A percentile compares a stretch with the other conserved stretches of the same genome.
phyloP scores from a whole-genome alignment of 2,888 invertebrate genomes.

The Tachina lurida region DNA sequence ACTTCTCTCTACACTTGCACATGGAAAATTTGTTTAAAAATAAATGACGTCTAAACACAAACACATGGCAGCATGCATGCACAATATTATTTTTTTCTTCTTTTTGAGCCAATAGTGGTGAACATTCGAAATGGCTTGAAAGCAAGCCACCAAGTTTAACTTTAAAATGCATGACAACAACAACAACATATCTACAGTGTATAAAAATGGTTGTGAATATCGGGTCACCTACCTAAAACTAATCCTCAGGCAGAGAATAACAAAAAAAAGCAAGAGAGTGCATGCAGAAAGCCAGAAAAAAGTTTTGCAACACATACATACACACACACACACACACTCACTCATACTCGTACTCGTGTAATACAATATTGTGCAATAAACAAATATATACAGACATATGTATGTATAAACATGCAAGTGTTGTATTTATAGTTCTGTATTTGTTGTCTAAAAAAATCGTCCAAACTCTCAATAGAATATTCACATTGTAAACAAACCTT shows the following conservation, averaged over 20 bases:
- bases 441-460: constrained; percentile 35
- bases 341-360: constrained; percentile 5
- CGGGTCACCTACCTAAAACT: constrained; percentile 62
- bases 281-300: constrained; percentile 2
- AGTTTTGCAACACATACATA: not conserved
- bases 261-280: not conserved
- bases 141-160: constrained; percentile 71
- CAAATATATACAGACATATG: constrained; percentile 6
- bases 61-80: not conserved
- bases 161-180: constrained; percentile 66
- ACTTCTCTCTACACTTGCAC: not conserved
- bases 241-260: constrained; percentile 27
- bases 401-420: not conserved
- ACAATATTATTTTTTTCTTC: not conserved
- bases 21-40: constrained; percentile 23
- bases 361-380: constrained; percentile 46
- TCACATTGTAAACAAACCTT: constrained; percentile 56
- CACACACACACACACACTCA: not conserved
- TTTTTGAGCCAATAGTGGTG: not conserved
- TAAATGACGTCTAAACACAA: constrained; percentile 23
- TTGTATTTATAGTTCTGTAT: constrained; percentile 9
- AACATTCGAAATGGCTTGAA: constrained; percentile 67
- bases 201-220: constrained; percentile 53
- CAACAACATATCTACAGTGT: constrained; percentile 5
- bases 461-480: constrained; percentile 37